Conservation (phyloP, 2,888 invertebrate species). For the Platycnemis pennipes region DNA sequence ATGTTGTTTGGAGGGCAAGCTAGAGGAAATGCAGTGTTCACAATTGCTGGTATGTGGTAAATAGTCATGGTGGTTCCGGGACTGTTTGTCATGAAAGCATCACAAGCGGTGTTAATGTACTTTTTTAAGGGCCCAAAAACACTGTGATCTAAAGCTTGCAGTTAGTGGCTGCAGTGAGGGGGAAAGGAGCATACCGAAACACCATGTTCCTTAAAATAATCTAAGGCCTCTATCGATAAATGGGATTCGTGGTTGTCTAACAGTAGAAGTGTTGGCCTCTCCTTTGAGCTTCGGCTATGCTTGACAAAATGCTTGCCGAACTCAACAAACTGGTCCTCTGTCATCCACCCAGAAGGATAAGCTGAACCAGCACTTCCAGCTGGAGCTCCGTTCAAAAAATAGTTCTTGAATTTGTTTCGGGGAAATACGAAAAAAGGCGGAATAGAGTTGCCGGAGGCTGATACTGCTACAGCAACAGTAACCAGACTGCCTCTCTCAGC, state of each 20-base stretch:
- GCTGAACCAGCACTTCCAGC: conserved; percentile 75
- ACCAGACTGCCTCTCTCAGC: conserved; percentile 77
- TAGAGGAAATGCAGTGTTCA: conserved; percentile 61
- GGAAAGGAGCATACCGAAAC: conserved; percentile 76
- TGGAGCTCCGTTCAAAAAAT: conserved; percentile 76
- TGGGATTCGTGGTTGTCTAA: conserved; percentile 73
- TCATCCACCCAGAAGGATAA: conserved; percentile 70
- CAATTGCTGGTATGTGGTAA: conserved; percentile 71
- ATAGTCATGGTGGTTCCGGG: conserved; percentile 74
- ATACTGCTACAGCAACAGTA: conserved; percentile 75
- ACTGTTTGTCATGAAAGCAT: conserved; percentile 74
- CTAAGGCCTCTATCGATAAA: conserved; percentile 71
- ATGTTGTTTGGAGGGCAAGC: conserved; percentile 70
- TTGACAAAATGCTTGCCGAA: conserved; percentile 71
- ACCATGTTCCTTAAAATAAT: conserved; percentile 76
- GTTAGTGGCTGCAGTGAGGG: conserved; percentile 76
- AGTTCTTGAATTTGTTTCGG: conserved; percentile 75
- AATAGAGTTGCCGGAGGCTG: conserved; percentile 76
- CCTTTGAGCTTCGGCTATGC: conserved; percentile 70
- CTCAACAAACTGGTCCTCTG: conserved; percentile 67
- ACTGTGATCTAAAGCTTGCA: conserved; percentile 76
- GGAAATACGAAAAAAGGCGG: conserved; percentile 77
- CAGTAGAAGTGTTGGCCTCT: conserved; percentile 72
- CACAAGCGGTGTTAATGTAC: conserved; percentile 73
- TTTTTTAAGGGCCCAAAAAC: conserved; percentile 76